Percentiles rank a stretch among this genome's conserved stretches.
Conservation (phyloP, 2,888 invertebrate species). For the Philereme transversata region DNA sequence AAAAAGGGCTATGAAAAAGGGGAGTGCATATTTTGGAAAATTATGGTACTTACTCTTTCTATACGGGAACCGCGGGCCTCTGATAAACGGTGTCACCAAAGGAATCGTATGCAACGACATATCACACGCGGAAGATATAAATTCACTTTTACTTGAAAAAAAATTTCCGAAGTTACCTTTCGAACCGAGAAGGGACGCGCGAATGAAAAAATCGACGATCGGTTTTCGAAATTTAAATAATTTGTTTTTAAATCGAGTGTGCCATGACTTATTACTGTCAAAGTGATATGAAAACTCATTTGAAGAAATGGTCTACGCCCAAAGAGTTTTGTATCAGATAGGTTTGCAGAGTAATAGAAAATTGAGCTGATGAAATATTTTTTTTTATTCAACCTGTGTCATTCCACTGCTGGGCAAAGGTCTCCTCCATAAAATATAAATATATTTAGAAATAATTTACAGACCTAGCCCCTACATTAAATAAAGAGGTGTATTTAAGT, state of each 20-base stretch:
- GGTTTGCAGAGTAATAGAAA: not conserved
- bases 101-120: slow-evolving; percentile 81
- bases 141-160: slow-evolving; percentile 33
- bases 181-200: slow-evolving; percentile 46
- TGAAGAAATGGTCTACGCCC: not conserved
- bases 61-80: slow-evolving; percentile 80
- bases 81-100: slow-evolving; percentile 76
- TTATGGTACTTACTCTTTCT: slow-evolving; percentile 74
- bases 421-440: no score
- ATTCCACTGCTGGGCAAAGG: no score
- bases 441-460: no score
- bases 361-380: not conserved
- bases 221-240: slow-evolving; percentile 62
- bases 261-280: slow-evolving; percentile 41
- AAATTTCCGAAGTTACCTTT: slow-evolving; percentile 49
- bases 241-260: slow-evolving; percentile 49
- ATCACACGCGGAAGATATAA: slow-evolving; percentile 44
- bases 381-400: no score
- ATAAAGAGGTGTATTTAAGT: no score
- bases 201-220: slow-evolving; percentile 71
- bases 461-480: no score
- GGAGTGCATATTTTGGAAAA: not conserved
- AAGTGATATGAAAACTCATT: slow-evolving; percentile 24
- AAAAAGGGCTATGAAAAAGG: no score
- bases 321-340: slow-evolving; percentile 1